Conservation (phyloP, 2,888 invertebrate species). For the Agrypnus murinus region DNA sequence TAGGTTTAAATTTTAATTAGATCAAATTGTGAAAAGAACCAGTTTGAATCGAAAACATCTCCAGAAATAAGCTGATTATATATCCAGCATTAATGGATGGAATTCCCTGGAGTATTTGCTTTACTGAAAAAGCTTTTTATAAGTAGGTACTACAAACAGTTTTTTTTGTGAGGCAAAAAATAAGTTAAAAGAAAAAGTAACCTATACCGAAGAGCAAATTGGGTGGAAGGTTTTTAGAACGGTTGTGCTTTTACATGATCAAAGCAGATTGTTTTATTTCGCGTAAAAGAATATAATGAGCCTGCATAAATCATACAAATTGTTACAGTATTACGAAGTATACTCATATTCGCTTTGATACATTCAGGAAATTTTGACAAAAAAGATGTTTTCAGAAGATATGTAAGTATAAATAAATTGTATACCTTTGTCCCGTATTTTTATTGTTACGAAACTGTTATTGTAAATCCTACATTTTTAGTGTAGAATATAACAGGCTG, state of each 20-base stretch:
- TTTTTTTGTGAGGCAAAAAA: slow-evolving; percentile 14
- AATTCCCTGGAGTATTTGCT: slow-evolving; percentile 14
- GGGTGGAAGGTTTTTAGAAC: slow-evolving; percentile 15
- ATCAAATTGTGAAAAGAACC: slow-evolving; percentile 12
- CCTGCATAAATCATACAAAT: neutral
- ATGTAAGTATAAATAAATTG: too few species aligned
- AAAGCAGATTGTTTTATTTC: slow-evolving; percentile 9
- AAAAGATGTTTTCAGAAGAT: too few species aligned
- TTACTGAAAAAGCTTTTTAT: slow-evolving; percentile 28
- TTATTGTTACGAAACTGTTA: too few species aligned
- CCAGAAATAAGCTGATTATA: slow-evolving; percentile 28
- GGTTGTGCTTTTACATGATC: slow-evolving; percentile 19
- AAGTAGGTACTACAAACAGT: slow-evolving; percentile 18
- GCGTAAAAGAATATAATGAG: neutral
- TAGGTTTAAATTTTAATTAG: slow-evolving; percentile 29
- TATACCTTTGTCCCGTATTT: too few species aligned
- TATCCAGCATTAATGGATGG: slow-evolving; percentile 27
- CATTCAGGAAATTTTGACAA: too few species aligned
- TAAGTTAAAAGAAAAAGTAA: slow-evolving; percentile 26
- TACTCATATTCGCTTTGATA: too few species aligned
- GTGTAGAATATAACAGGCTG: too few species aligned
- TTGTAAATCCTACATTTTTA: too few species aligned
- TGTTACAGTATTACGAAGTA: neutral
- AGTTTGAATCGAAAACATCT: slow-evolving; percentile 16
- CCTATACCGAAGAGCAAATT: slow-evolving; percentile 21